These are phyloP conservation scores for Heterodera schachtii DNA, from an alignment of 1,140 invertebrate species.

Conservation along the genomic window DNA sequence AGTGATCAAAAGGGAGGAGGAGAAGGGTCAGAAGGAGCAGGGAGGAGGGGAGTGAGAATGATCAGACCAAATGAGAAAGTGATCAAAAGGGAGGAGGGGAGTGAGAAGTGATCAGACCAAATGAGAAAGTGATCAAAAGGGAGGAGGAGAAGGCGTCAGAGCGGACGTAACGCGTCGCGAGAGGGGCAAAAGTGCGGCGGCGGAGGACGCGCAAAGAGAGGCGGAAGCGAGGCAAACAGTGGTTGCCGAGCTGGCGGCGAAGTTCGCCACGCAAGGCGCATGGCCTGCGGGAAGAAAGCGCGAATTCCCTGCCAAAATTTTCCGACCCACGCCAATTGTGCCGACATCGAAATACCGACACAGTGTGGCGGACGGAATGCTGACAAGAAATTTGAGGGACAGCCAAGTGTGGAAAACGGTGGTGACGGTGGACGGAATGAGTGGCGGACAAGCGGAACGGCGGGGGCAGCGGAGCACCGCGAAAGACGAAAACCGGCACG, in stretches of 20 bases:
- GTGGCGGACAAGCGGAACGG: neutral
- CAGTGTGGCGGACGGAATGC: conserved; percentile 24
- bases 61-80: too few species aligned
- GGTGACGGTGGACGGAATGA: neutral
- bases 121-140: too few species aligned
- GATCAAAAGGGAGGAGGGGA: too few species aligned
- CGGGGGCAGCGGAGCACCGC: neutral
- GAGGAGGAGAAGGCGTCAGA: too few species aligned
- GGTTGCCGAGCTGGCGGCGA: neutral
- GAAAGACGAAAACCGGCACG: neutral
- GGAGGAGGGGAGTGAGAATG: too few species aligned
- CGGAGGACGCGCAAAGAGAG: neutral
- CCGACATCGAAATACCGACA: conserved; percentile 16
- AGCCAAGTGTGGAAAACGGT: neutral
- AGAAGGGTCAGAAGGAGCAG: neutral
- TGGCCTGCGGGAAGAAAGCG: neutral
- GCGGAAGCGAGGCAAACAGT: neutral
- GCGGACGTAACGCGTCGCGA: neutral
- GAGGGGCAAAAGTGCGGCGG: neutral
- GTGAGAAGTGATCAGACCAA: too few species aligned
- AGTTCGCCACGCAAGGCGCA: neutral
- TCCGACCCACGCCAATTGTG: conserved; percentile 24
- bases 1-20: too few species aligned
- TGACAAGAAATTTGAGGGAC: neutral
- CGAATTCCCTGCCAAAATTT: neutral